A percentile compares a stretch with the other conserved stretches of the same genome.
These are phyloP conservation scores for Pseudomyrmex pallidus DNA, from an alignment of 1,140 invertebrate genomes.

Conservation along the genomic window DNA sequence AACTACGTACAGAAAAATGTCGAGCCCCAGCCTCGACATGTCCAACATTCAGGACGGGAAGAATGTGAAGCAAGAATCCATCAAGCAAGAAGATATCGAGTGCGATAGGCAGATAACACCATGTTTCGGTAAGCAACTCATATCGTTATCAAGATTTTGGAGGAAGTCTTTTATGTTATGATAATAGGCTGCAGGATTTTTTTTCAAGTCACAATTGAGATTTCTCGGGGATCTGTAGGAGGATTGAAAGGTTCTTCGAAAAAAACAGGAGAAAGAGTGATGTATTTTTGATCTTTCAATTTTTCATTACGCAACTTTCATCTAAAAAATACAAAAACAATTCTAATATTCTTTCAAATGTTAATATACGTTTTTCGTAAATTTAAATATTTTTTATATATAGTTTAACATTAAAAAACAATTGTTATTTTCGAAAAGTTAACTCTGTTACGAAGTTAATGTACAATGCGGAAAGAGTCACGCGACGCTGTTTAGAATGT, in stretches of 20 bases:
- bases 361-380: too few species aligned
- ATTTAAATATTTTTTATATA: too few species aligned
- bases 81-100: background rate
- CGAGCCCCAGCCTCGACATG: conserved; percentile 74
- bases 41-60: conserved; percentile 77
- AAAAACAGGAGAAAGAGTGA: too few species aligned
- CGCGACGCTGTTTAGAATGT: too few species aligned
- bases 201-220: background rate
- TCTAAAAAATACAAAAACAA: too few species aligned
- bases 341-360: too few species aligned
- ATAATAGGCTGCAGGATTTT: background rate
- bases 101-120: background rate
- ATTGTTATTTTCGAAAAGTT: background rate
- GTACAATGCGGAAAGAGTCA: background rate
- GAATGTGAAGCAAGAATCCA: conserved; percentile 61
- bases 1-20: conserved; percentile 73
- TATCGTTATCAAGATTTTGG: background rate
- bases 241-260: too few species aligned
- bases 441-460: background rate
- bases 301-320: too few species aligned
- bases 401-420: too few species aligned
- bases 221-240: too few species aligned
- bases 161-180: background rate
- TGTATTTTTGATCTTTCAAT: too few species aligned
- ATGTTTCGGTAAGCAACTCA: conserved; percentile 27